Percentiles rank a stretch among this genome's conserved stretches.
Conservation (phyloP, 2,113 vertebrate genomes). For the Scophthalmus maximus region DNA sequence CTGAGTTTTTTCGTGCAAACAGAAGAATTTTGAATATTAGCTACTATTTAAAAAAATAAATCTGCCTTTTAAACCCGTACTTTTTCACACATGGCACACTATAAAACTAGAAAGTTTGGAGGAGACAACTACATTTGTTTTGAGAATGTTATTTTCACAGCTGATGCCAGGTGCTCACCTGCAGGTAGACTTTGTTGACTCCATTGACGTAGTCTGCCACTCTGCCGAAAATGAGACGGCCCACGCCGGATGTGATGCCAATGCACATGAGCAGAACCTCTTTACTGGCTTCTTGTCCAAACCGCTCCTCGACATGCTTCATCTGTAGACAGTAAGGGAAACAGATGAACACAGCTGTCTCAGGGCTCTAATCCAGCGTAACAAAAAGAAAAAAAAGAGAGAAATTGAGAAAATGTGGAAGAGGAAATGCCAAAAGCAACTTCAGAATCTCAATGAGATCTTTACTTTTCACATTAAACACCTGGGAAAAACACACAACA, state of each 20-base stretch:
- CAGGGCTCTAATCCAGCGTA: neutral
- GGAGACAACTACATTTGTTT: neutral
- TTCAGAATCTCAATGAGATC: neutral
- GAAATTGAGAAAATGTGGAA: neutral
- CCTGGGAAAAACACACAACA: neutral
- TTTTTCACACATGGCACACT: neutral
- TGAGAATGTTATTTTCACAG: neutral
- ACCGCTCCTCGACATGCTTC: slow-evolving; percentile 90
- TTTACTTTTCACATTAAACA: too few species aligned
- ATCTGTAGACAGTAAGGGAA: slow-evolving; percentile 82
- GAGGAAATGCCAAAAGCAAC: neutral
- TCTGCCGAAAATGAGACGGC: slow-evolving; percentile 91
- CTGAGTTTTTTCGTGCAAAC: too few species aligned
- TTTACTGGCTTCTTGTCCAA: slow-evolving; percentile 81
- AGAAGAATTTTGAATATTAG: too few species aligned
- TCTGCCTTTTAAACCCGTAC: too few species aligned
- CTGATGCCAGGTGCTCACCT: slow-evolving; percentile 82
- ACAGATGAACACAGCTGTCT: neutral
- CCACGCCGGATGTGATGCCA: slow-evolving; percentile 92
- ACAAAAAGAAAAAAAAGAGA: neutral
- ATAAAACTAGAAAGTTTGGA: neutral
- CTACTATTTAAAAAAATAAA: too few species aligned
- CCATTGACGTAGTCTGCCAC: slow-evolving; percentile 92
- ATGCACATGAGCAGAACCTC: slow-evolving; percentile 93
- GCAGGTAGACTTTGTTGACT: slow-evolving; percentile 94